phyloP scores from a whole-genome alignment of 2,113 vertebrate genomes.

The Agapornis roseicollis region DNA sequence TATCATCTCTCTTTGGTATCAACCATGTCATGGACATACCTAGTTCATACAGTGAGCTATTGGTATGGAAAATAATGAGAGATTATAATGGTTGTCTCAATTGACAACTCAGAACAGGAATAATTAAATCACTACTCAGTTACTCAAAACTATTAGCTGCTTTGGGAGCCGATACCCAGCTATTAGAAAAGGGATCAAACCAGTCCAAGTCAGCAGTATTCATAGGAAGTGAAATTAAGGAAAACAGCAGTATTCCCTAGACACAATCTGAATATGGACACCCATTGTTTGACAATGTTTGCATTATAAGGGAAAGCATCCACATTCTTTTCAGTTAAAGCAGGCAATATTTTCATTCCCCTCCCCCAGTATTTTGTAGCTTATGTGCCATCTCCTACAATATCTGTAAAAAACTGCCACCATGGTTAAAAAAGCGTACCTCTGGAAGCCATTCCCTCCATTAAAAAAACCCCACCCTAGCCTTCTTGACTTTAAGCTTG shows the following conservation, averaged over 20 bases:
- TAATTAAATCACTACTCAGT: not conserved
- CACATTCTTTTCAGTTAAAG: conserved; percentile 25
- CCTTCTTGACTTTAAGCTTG: not conserved
- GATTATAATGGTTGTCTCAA: not conserved
- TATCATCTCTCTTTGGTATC: not conserved
- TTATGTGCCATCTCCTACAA: not conserved
- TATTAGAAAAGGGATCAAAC: not conserved
- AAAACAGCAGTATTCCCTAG: not conserved
- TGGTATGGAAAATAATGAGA: not conserved
- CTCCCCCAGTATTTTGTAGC: not conserved
- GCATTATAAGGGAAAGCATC: not conserved
- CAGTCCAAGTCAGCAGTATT: not conserved
- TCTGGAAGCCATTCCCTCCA: not conserved
- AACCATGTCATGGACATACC: not conserved
- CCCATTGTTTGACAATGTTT: not conserved
- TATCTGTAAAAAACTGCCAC: conserved; percentile 19
- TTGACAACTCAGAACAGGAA: not conserved
- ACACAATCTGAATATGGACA: not conserved
- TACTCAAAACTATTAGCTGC: not conserved
- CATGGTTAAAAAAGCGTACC: not conserved
- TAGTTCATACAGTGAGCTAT: not conserved
- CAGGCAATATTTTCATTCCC: not conserved
- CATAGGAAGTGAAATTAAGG: not conserved
- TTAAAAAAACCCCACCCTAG: not conserved
- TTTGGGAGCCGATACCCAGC: not conserved